Evolutionary conservation across 2,797 vertebrate species (phyloP).

Genomic region (Gila robusta): DNA sequence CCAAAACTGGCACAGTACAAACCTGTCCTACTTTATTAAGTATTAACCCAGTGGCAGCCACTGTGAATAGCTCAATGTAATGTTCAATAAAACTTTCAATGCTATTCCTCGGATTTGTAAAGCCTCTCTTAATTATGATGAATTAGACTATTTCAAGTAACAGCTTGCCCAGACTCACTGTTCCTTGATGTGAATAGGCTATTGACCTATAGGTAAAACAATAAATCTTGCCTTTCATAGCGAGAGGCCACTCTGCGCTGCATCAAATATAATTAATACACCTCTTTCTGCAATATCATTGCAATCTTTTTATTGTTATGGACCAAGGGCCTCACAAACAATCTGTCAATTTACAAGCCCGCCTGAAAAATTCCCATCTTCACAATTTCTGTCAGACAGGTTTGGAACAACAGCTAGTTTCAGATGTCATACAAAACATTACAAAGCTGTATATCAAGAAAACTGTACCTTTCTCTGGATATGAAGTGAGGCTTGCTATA

Average conservation of each 20-base stretch:
- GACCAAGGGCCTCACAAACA: slow-evolving; percentile 38
- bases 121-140: slow-evolving; percentile 66
- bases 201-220: slow-evolving; percentile 65
- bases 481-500: neutral
- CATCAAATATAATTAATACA: slow-evolving; percentile 65
- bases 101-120: slow-evolving; percentile 59
- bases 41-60: slow-evolving; percentile 24
- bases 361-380: slow-evolving; percentile 41
- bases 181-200: slow-evolving; percentile 62
- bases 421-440: slow-evolving; percentile 26
- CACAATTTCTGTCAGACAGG: slow-evolving; percentile 25
- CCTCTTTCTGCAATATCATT: slow-evolving; percentile 49
- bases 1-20: neutral
- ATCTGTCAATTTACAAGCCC: slow-evolving; percentile 43
- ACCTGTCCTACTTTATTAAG: slow-evolving; percentile 34
- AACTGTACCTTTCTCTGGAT: neutral
- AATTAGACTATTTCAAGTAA: slow-evolving; percentile 63
- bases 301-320: slow-evolving; percentile 52
- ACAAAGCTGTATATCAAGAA: slow-evolving; percentile 22
- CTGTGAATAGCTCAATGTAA: slow-evolving; percentile 45
- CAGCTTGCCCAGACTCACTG: slow-evolving; percentile 54
- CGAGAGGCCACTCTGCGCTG: slow-evolving; percentile 36
- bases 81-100: slow-evolving; percentile 58
- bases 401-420: slow-evolving; percentile 27
- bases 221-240: slow-evolving; percentile 65